Conservation (phyloP, 2,888 invertebrate species). For the Phyllotreta striolata region DNA sequence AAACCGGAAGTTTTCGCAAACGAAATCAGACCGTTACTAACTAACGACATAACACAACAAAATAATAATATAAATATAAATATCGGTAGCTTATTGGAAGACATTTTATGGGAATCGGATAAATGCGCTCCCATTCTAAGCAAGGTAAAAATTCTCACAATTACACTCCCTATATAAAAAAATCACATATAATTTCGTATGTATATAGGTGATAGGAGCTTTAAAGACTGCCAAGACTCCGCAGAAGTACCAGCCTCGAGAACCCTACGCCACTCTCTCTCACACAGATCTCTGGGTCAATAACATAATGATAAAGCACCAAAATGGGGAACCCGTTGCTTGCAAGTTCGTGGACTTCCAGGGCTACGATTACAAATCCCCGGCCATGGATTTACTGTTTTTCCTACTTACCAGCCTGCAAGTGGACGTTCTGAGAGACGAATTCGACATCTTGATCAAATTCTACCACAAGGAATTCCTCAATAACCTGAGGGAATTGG, state of each 20-base stretch:
- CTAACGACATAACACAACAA: constrained; percentile 44
- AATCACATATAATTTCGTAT: no score
- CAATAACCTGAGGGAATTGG: constrained; percentile 12
- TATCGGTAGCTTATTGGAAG: not conserved
- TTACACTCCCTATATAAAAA: no score
- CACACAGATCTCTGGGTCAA: constrained; percentile 69
- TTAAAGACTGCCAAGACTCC: no score
- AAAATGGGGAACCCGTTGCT: constrained; percentile 49
- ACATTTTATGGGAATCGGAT: constrained; percentile 17
- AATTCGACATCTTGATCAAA: constrained; percentile 15
- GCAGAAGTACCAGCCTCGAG: not conserved
- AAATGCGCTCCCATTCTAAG: constrained; percentile 20
- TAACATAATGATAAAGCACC: constrained; percentile 64
- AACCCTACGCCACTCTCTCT: constrained; percentile 50
- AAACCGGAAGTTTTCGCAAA: constrained; percentile 56
- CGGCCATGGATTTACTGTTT: constrained; percentile 51
- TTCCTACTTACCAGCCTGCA: constrained; percentile 25
- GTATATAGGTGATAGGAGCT: not conserved
- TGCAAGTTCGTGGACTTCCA: constrained; percentile 67
- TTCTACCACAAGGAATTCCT: constrained; percentile 22
- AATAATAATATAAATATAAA: not conserved
- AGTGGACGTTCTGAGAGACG: constrained; percentile 3
- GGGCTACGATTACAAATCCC: constrained; percentile 62
- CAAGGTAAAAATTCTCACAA: constrained; percentile 1
- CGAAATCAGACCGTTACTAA: constrained; percentile 47